Base-by-base conservation (phyloP, 2,888 invertebrate species). In the Polymixis flavicincta region DNA sequence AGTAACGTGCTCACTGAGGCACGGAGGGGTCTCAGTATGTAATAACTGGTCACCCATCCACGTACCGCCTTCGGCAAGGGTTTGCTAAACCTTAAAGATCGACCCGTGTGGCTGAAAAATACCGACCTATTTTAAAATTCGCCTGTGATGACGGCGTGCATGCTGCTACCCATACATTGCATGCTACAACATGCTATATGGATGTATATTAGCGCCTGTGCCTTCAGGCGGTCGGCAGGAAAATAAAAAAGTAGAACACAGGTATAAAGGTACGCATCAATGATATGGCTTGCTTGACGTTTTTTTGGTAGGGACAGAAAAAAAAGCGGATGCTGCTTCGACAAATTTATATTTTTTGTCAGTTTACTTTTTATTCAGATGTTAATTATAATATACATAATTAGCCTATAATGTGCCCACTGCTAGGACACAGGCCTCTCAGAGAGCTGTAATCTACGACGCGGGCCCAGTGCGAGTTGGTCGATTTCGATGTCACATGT, bases 271-370 rank as follows among this genome's bases (percentile, higher is more conserved):
- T 57, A 83, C 63, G 72, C 84, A 82, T 87, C 81, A 86, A 77
- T 87, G 88, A 89, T 88, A 87, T 78, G 84, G 78, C 79, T 73
- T 83, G 84, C 75, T 70, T 86, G 86, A 86, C 81, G 86, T 69
- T 80, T 85, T 88, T 83, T 87, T 71, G 86, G 81, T 89, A 89
- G 11, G 11, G 88, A 37, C 48, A 54, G 83, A 28, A 86, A 3
- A 86, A 61, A 63, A 87, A 82, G 8, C 59, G 48, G 63, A 48
- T 65, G 25, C n/a, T 0, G 25, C 1, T 19, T 71, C 7, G 17
- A 37, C 68, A 17, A 22, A 59, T 9, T 32, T 5, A 37, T 37
- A 5, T 6, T 37, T 37, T 37, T 37, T 37, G 37, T 37, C 37
- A 37, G 37, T 37, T 37, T 37, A 37, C 6, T 5, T 6, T 37